These are phyloP conservation scores for Paratilapia polleni DNA, from an alignment of 2,113 vertebrate genomes.

Conservation along the genomic window DNA sequence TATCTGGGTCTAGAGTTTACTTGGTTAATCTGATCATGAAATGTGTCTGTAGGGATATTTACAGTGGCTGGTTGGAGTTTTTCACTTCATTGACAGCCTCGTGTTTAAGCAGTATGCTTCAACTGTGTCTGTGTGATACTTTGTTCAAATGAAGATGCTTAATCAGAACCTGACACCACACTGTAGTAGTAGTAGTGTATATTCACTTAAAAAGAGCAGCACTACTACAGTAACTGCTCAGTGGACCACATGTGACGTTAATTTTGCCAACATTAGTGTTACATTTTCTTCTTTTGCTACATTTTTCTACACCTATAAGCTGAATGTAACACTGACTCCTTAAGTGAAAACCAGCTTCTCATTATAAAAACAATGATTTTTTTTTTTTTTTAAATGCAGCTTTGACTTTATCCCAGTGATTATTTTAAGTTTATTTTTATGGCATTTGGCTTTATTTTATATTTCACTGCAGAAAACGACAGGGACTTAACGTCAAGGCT, in stretches of 20 bases:
- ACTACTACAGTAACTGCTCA: background rate
- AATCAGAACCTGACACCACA: background rate
- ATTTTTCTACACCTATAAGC: background rate
- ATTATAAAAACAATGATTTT: background rate
- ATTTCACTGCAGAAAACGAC: background rate
- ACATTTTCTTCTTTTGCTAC: background rate
- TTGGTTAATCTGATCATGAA: background rate
- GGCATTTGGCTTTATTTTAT: background rate
- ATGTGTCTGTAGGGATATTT: background rate
- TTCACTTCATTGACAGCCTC: background rate
- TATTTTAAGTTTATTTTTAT: background rate
- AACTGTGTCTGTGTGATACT: background rate
- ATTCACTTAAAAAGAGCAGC: background rate
- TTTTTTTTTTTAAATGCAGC: background rate
- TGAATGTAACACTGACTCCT: background rate
- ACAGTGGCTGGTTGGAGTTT: background rate
- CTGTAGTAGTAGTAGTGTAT: background rate
- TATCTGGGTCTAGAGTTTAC: background rate
- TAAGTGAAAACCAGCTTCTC: background rate
- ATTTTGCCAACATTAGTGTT: background rate
- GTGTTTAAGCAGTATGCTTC: background rate
- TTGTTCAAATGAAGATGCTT: background rate
- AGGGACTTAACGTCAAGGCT: background rate
- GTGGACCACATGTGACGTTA: background rate
- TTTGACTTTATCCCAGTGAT: background rate